Percentiles rank a stretch among this genome's conserved stretches.
phyloP scores from a whole-genome alignment of 2,797 vertebrate species.

The Sebastes matsubarae region DNA sequence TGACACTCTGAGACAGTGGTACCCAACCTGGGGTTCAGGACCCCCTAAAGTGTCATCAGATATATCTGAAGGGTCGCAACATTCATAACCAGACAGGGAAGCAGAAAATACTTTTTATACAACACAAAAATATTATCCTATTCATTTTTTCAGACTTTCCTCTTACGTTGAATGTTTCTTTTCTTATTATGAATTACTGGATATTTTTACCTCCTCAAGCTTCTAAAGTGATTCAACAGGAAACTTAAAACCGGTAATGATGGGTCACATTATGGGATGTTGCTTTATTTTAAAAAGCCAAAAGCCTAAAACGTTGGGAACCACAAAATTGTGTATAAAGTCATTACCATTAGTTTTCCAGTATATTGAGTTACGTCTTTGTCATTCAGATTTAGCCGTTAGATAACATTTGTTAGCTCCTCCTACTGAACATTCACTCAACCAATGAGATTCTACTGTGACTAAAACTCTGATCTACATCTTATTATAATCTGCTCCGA shows the following conservation, averaged over 20 bases:
- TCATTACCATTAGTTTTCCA: not conserved
- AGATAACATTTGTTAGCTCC: not conserved
- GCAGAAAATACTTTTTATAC: not conserved
- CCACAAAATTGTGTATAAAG: not conserved
- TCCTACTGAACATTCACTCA: not conserved
- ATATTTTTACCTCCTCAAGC: not conserved
- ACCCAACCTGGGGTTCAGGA: not conserved
- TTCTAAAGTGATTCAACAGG: not conserved
- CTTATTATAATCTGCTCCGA: not conserved
- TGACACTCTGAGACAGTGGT: not conserved
- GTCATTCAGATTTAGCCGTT: not conserved
- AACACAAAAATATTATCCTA: not conserved
- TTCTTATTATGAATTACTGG: not conserved
- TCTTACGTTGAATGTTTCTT: not conserved
- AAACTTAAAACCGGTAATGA: not conserved
- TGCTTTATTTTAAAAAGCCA: not conserved
- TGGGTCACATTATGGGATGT: not conserved
- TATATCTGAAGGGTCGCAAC: not conserved
- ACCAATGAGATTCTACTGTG: not conserved
- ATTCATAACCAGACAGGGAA: not conserved
- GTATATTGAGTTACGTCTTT: not conserved
- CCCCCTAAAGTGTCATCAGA: not conserved
- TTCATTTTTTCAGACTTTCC: not conserved
- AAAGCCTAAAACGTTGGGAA: not conserved
- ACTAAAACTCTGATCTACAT: slow-evolving; percentile 6